A percentile compares a stretch with the other conserved stretches of the same genome.
Evolutionary conservation across 2,113 vertebrate genomes (phyloP).

Genomic region (Suricata suricatta): DNA sequence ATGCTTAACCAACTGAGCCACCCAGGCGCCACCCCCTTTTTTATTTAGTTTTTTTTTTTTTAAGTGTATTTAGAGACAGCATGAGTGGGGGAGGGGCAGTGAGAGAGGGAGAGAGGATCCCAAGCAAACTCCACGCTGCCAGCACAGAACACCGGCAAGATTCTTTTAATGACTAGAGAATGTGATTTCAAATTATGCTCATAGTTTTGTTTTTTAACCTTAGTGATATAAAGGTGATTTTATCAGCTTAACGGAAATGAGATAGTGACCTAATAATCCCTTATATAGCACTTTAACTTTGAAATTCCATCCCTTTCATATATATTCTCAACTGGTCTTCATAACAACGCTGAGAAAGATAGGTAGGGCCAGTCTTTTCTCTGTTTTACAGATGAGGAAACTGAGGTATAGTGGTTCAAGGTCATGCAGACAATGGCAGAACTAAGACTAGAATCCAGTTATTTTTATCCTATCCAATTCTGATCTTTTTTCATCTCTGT

Average conservation of each 20-base stretch:
- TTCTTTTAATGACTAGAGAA: not conserved
- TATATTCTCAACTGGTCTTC: not conserved
- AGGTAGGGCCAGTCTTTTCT: not conserved
- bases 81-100: no score
- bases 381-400: not conserved
- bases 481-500: not conserved
- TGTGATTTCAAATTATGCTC: not conserved
- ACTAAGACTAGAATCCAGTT: not conserved
- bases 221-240: constrained; percentile 20
- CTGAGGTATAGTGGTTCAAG: not conserved
- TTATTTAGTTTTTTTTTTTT: no score
- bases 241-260: not conserved
- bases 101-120: no score
- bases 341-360: not conserved
- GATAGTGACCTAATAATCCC: not conserved
- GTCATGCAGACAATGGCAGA: not conserved
- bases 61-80: no score
- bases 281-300: constrained; percentile 26
- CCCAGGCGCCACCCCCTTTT: no score
- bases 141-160: not conserved
- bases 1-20: no score
- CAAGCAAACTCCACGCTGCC: no score
- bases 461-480: not conserved
- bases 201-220: not conserved
- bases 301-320: not conserved